Evolutionary conservation across 2,113 vertebrate species (phyloP).

Genomic region (Pogonocichla stellata): DNA sequence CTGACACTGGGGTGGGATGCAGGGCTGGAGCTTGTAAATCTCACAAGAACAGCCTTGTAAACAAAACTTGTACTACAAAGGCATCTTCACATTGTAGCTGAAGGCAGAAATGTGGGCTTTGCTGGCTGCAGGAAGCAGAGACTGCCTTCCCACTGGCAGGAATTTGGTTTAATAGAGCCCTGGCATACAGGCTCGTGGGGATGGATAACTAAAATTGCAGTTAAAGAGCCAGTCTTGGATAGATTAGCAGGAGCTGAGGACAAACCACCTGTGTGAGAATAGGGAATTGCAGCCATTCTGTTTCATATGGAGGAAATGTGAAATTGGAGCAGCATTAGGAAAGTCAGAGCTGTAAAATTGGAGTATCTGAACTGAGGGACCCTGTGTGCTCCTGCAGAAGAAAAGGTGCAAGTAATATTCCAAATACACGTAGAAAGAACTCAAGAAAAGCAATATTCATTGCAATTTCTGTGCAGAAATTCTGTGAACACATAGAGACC

Average conservation of each 20-base stretch:
- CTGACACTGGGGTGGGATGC: neutral
- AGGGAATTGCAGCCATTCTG: neutral
- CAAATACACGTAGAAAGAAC: neutral
- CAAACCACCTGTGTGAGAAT: neutral
- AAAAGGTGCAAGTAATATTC: neutral
- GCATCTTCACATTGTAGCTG: neutral
- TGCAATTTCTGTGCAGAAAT: neutral
- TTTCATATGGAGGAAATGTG: neutral
- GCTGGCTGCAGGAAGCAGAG: neutral
- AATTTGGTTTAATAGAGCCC: neutral
- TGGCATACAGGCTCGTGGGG: rapidly evolving
- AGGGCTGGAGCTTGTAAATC: slow-evolving; percentile 2
- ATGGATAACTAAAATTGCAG: neutral
- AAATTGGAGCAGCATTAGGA: neutral
- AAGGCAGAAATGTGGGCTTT: neutral
- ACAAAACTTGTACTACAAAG: neutral
- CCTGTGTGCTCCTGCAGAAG: neutral
- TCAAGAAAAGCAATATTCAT: neutral
- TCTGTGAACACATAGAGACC: neutral
- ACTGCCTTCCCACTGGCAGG: neutral
- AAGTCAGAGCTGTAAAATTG: neutral
- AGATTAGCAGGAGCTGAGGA: neutral
- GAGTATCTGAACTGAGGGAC: rapidly evolving
- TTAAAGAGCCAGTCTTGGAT: neutral
- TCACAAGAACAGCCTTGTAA: neutral